Base-by-base conservation (phyloP, 2,113 vertebrate genomes). In the Bos javanicus region DNA sequence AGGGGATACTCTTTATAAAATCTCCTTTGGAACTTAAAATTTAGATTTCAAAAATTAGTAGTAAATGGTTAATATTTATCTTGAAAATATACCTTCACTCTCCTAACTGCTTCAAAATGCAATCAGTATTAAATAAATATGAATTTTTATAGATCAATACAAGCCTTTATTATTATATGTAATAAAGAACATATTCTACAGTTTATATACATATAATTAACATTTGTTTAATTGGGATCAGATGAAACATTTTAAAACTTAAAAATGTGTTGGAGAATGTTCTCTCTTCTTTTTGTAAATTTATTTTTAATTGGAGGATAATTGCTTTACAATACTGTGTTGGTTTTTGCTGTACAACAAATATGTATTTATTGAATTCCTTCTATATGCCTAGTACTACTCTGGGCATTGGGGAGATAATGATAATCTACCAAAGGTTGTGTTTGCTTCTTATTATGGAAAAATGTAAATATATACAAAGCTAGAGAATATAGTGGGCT, bases 11-110 rank as follows among this genome's bases (percentile, higher is more conserved):
- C 21, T 90, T 95, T 85, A 25, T 59, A 85, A 95, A 96, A 91
- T 87, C 16, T 93, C 39, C 3, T 84, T 56, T 78, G n/a, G 43
- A 96, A 92, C 14, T 74, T 88, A 60, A 25, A 94, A 86, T 90
- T 90, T 90, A 59, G 62, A 92, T 90, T 67, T 56, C 80, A 87
- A 83, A 54, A 94, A 83, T 50, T 87, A 23, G 43, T 36, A 86
- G 26, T 83, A 93, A 59, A 60, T 94, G 26, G 56, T 85, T 89
- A 90, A 94, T 57, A 82, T 86, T 64, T 94, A 95, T 78, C 78
- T 85, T 95, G 81, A 94, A 97, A 92, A 90, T 96, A 67, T 26
- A 56, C 5, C 30, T 87, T 14, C 50, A 90, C 2, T 64, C 12
- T 93, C 48, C 17, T 39, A 91, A 94, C 15, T 60, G 62, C 78